Percentiles rank a stretch among this genome's conserved stretches.
phyloP scores from a whole-genome alignment of 2,797 vertebrate genomes.

The Pelodytes ibericus region DNA sequence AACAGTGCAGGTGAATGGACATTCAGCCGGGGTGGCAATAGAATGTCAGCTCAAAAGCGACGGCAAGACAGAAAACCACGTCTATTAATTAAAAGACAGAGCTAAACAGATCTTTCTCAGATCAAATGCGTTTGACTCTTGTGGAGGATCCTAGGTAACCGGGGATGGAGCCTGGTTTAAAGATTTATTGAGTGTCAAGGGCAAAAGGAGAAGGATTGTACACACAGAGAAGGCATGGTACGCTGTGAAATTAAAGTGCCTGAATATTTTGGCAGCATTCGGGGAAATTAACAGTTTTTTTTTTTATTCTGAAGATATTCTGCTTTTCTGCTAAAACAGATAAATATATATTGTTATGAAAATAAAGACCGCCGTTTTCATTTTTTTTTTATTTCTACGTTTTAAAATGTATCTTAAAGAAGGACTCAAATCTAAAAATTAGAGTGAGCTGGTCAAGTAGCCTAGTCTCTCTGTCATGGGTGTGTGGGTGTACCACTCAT shows the following conservation, averaged over 20 bases:
- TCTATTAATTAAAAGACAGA: slow-evolving; percentile 18
- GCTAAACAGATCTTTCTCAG: slow-evolving; percentile 58
- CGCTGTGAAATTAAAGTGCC: slow-evolving; percentile 16
- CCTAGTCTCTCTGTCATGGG: no score
- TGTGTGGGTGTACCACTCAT: no score
- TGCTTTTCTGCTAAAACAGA: no score
- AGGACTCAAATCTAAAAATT: no score
- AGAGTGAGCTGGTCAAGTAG: no score
- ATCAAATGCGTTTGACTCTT: slow-evolving; percentile 60
- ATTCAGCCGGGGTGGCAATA: slow-evolving; percentile 18
- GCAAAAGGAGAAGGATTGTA: slow-evolving; percentile 24
- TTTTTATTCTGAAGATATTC: no score
- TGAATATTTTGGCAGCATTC: not conserved
- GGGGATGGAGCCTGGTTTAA: slow-evolving; percentile 35
- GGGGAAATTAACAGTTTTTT: no score
- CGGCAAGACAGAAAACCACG: slow-evolving; percentile 61
- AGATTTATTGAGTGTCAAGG: slow-evolving; percentile 64
- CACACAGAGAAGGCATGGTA: slow-evolving; percentile 7
- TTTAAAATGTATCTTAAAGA: no score
- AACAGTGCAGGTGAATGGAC: slow-evolving; percentile 46
- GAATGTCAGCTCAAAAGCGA: not conserved
- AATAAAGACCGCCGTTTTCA: no score
- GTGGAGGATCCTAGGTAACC: slow-evolving; percentile 62
- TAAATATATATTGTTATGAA: no score
- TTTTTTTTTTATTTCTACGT: no score